Base-by-base conservation (phyloP, 2,113 vertebrate genomes). In the Fukomys damarensis region DNA sequence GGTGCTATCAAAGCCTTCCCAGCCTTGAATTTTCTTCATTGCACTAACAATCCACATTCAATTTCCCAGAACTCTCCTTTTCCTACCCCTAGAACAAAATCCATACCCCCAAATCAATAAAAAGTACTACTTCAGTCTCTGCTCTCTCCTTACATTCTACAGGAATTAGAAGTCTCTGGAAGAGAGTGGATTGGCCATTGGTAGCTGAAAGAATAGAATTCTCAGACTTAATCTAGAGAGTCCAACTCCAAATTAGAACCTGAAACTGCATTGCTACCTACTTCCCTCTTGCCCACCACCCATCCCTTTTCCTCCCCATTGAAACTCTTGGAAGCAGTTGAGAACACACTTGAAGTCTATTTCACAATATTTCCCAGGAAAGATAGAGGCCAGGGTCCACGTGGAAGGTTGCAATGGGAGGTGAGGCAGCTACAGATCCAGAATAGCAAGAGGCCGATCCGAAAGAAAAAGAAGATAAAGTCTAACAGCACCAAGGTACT, bases 341-440 rank as follows among this genome's bases (percentile, higher is more conserved):
- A 95, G 46, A 24, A 96, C 38, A 4, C 10, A 52, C 12, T 49
- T 56, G 5, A n/a, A 12, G 26, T 74, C 19, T 79, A 87, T 54
- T 63, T 92, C 74, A 92, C 92, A 58, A 83, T 43, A 6, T 91
- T 96, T 9, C 92, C 95, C 84, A 97, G 59, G 26, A 96, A 79
- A 6, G 81, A 59, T 46, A 95, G 38, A 81, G 84, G 61, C 12
- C 12, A 1, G 9, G 72, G 70, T 26, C 93, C 54, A 4, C 54
- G 56, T 35, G 41, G 65, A 30, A 95, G 28, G 26, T 0, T 7
- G 7, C 35, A 38, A 14, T 1, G 8, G n/a, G 11, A 61, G 5
- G 7, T 14, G 0, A 20, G 46, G 5, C 0, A 0, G 13, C 58
- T 52, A 24, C 92, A 59, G 49, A 41, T 12, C 30, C 68, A 93